These are phyloP conservation scores for Bruchidius siliquastri DNA, from an alignment of 2,888 invertebrate genomes.

Conservation along the genomic window DNA sequence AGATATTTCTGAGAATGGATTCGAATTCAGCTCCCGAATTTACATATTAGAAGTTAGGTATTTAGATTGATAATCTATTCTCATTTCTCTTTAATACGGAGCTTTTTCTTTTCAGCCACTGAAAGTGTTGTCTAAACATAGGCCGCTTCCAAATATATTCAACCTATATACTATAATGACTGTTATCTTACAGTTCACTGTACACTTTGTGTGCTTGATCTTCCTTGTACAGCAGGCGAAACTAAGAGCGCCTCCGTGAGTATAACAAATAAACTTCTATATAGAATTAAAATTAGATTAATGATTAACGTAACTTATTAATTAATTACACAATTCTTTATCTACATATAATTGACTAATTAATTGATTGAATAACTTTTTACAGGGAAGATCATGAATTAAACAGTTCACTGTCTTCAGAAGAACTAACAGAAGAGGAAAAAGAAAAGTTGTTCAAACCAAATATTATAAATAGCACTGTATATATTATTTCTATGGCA, in stretches of 20 bases:
- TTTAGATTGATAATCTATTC: no score
- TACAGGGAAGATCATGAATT: slow-evolving; percentile 53
- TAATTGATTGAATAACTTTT: slow-evolving; percentile 24
- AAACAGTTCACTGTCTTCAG: slow-evolving; percentile 11
- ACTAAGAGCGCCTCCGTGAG: slow-evolving; percentile 54
- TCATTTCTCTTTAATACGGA: no score
- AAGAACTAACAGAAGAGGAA: slow-evolving; percentile 53
- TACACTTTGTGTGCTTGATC: slow-evolving; percentile 88
- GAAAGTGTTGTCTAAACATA: slow-evolving; percentile 84
- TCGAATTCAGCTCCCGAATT: no score
- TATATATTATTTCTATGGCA: slow-evolving; percentile 96
- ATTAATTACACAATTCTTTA: no score
- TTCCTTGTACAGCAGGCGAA: slow-evolving; percentile 83
- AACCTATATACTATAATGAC: slow-evolving; percentile 96
- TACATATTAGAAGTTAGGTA: no score
- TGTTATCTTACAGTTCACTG: slow-evolving; percentile 88
- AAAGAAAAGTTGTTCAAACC: slow-evolving; percentile 85
- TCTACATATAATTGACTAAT: no score
- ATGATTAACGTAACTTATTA: no score
- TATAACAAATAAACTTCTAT: not conserved
- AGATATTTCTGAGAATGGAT: no score
- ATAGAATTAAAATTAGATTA: not conserved
- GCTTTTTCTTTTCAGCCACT: slow-evolving; percentile 67
- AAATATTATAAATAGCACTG: slow-evolving; percentile 93
- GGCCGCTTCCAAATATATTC: slow-evolving; percentile 97